Evolutionary conservation across 2,113 vertebrate genomes (phyloP).

Genomic region (Brachypteracias leptosomus): DNA sequence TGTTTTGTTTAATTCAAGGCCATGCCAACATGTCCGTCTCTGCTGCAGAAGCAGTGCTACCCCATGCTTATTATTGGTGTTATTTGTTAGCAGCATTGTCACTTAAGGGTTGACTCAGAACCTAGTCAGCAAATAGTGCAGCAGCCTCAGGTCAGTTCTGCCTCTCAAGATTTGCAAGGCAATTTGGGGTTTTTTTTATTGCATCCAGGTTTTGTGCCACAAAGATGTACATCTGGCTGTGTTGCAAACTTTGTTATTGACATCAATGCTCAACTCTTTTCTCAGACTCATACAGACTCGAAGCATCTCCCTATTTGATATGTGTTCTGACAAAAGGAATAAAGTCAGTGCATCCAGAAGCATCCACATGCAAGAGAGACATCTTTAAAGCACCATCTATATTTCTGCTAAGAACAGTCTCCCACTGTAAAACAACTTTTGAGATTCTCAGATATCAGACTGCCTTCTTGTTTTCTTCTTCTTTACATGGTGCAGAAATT

Average conservation of each 20-base stretch:
- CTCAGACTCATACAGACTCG: background rate
- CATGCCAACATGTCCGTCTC: background rate
- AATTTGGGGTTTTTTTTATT: background rate
- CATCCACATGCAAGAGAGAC: background rate
- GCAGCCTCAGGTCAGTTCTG: conserved; percentile 16
- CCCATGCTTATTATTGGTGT: background rate
- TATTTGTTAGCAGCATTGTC: background rate
- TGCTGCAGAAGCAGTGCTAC: background rate
- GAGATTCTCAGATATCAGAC: background rate
- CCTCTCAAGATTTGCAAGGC: background rate
- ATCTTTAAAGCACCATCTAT: background rate
- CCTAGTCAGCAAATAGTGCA: background rate
- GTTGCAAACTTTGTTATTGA: conserved; percentile 11
- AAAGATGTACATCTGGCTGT: background rate
- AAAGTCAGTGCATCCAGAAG: background rate
- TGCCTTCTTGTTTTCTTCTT: background rate
- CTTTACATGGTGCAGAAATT: background rate
- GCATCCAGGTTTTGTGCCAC: background rate
- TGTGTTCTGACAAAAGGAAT: background rate
- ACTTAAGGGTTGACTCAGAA: background rate
- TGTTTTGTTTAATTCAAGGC: background rate
- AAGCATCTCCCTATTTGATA: background rate
- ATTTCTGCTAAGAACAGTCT: background rate
- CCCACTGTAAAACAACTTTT: background rate
- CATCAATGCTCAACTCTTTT: background rate